These are phyloP conservation scores for Rhynchophorus ferrugineus DNA, from an alignment of 1,140 invertebrate genomes.

Conservation along the genomic window DNA sequence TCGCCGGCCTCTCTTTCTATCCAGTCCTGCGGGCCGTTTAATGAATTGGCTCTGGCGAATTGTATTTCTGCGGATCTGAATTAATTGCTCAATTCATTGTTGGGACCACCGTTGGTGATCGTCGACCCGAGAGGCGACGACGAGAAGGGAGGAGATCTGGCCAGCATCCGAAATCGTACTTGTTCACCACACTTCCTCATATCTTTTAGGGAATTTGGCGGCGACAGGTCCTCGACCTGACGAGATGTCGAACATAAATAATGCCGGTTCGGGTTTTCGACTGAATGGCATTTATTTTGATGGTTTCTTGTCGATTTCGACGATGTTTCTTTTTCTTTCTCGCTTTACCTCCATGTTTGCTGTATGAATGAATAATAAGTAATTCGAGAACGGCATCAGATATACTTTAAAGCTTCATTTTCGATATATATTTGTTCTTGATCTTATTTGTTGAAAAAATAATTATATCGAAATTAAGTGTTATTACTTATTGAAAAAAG, in stretches of 20 bases:
- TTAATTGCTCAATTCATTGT: constrained; percentile 22
- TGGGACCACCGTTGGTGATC: constrained; percentile 18
- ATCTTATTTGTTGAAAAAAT: too few relatives aligned
- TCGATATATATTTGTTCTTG: too few relatives aligned
- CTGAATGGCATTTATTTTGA: too few relatives aligned
- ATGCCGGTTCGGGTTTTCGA: not conserved
- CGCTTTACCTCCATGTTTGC: too few relatives aligned
- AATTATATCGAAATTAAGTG: too few relatives aligned
- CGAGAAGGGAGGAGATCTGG: not conserved
- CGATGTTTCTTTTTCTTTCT: too few relatives aligned
- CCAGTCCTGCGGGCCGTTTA: constrained; percentile 15
- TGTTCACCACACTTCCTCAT: constrained; percentile 9
- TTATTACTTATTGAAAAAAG: too few relatives aligned
- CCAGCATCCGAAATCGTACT: not conserved
- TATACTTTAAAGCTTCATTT: too few relatives aligned
- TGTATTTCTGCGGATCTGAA: constrained; percentile 19
- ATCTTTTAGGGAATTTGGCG: constrained; percentile 8
- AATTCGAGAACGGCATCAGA: too few relatives aligned
- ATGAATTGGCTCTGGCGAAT: constrained; percentile 18
- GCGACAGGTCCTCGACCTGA: not conserved
- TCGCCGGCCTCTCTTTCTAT: constrained; percentile 10
- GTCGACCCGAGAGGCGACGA: constrained; percentile 1
- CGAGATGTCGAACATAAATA: not conserved
- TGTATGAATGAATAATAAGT: too few relatives aligned
- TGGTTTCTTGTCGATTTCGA: too few relatives aligned